A percentile compares a stretch with the other conserved stretches of the same genome.
Conservation (phyloP, 2,888 invertebrate species). For the Chrysotoxum bicinctum region DNA sequence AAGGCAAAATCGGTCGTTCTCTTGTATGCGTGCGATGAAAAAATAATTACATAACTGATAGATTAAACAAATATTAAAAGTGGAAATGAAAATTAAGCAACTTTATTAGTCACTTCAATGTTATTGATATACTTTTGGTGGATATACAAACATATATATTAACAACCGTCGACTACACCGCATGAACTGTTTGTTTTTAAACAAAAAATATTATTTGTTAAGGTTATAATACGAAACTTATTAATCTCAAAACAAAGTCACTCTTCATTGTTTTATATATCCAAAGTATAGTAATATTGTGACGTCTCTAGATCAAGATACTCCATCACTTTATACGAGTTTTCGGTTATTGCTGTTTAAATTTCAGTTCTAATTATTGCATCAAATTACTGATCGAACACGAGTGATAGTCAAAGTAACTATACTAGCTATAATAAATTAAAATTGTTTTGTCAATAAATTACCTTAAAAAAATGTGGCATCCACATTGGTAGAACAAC, state of each 20-base stretch:
- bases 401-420: neutral
- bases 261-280: neutral
- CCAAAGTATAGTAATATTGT: too few relatives aligned
- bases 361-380: constrained; percentile 21
- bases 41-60: neutral
- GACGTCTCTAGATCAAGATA: neutral
- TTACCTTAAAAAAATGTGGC: constrained; percentile 98
- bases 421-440: neutral
- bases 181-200: neutral
- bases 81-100: neutral
- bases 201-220: neutral
- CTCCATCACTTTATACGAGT: neutral
- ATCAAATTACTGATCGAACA: neutral
- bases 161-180: neutral
- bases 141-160: neutral
- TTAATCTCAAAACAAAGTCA: neutral
- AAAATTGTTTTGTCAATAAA: constrained; percentile 29
- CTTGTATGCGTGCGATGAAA: neutral
- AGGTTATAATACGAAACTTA: neutral
- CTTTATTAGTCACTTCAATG: constrained; percentile 21
- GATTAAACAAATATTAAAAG: constrained; percentile 3
- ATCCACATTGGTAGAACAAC: constrained; percentile 98
- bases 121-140: constrained; percentile 1
- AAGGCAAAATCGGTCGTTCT: neutral
- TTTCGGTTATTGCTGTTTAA: neutral